Evolutionary conservation across 2,797 vertebrate species (phyloP).

Genomic region (Manis pentadactyla): DNA sequence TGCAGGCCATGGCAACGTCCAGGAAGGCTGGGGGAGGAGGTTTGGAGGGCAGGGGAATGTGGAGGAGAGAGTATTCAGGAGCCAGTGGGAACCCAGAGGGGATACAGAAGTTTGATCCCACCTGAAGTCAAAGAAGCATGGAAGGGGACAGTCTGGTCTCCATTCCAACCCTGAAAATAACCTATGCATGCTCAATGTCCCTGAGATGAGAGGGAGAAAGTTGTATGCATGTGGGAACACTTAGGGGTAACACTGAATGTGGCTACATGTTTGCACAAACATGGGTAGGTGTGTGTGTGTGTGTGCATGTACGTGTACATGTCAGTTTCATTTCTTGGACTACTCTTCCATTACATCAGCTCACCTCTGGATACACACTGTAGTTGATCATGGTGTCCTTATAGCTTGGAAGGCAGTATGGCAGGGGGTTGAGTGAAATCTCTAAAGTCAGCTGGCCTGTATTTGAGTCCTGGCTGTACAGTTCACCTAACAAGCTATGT

Average conservation of each 20-base stretch:
- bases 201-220: background rate
- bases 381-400: background rate
- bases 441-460: constrained; percentile 42
- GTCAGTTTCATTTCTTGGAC: background rate
- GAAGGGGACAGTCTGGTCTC: constrained; percentile 45
- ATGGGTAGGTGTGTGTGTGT: background rate
- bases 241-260: constrained; percentile 25
- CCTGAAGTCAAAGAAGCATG: constrained; percentile 45
- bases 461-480: background rate
- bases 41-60: constrained; percentile 55
- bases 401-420: background rate
- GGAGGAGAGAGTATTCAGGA: constrained; percentile 48
- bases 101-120: constrained; percentile 10
- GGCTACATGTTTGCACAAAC: constrained; percentile 1
- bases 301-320: background rate
- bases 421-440: background rate
- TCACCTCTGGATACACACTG: background rate
- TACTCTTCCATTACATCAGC: background rate
- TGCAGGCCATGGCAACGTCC: constrained; percentile 73
- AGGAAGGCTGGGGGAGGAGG: constrained; percentile 59
- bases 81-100: constrained; percentile 47
- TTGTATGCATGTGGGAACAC: background rate
- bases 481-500: constrained; percentile 37
- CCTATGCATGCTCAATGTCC: background rate
- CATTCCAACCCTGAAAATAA: constrained; percentile 41